Evolutionary conservation across 2,888 invertebrate species (phyloP), one percentile per base, ranked within the genome.

Genomic region (Neoascia interrupta): DNA sequence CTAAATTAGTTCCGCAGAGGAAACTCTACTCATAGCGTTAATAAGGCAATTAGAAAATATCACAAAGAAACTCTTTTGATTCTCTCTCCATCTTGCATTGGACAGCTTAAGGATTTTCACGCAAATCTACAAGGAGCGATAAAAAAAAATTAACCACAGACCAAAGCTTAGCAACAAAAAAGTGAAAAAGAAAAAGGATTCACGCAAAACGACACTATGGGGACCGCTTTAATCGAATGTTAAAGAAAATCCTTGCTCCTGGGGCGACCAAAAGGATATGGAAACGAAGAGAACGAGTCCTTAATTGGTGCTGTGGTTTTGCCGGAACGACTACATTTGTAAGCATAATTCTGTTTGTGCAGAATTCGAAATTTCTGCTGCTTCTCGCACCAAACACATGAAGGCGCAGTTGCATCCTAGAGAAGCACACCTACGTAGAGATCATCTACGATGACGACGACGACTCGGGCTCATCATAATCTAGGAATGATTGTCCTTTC

Each of bases 261-360:
- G 8, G 26, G 23, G 26, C 8, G 34, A 47, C 13, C 45, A 39
- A 34, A 58, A 63, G 41, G 19, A 28, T 16, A 16, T 16, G 11
- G 34, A 47, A 23, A 53, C 13, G n/a, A 16, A 53, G 41, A 31
- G 21, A 64, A 70, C 54, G 39, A 53, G 47, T 37, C 73, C 73
- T 61, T 79, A 79, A 79, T 79, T 79, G 79, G 66, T 73, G 37
- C 15, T 79, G 79, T 51, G 79, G 79, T 51, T 73, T 72, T 73
- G 66, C 54, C 16, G 19, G 28, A 53, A 47, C 51, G 43, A 54
- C 21, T 61, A 63, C 51, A 76, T 64, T 70, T 63, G 49, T 63
- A 74, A 73, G 74, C 69, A 51, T 41, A 70, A 76, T 70, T 72
- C 45, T 70, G 76, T 64, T 72, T 76, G 70, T 64, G 58, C 56